phyloP scores from a whole-genome alignment of 2,888 invertebrate species.

The Cerceris ruficornis region DNA sequence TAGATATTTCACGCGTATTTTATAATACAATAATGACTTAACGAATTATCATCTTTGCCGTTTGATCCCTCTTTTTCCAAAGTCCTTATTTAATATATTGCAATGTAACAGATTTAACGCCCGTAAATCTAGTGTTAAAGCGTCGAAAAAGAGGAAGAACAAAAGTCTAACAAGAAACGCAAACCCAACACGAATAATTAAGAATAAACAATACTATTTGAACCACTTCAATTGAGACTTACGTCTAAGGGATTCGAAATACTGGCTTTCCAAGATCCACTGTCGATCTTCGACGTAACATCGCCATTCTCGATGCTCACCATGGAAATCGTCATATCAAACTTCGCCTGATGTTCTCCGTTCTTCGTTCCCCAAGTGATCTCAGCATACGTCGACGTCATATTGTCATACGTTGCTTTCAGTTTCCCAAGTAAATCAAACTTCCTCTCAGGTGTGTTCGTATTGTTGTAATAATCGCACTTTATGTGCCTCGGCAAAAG shows the following conservation, averaged over 20 bases:
- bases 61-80: too few species aligned
- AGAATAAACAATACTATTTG: background rate
- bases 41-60: too few species aligned
- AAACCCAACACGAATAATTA: background rate
- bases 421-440: constrained; percentile 84
- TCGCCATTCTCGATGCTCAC: constrained; percentile 89
- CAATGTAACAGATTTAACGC: too few species aligned
- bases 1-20: too few species aligned
- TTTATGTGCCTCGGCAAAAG: constrained; percentile 88
- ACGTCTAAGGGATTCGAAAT: constrained; percentile 86
- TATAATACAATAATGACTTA: too few species aligned
- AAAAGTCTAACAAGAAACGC: background rate
- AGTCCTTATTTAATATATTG: too few species aligned
- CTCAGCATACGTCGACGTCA: constrained; percentile 71
- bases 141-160: background rate
- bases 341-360: constrained; percentile 73
- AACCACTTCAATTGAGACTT: constrained; percentile 7
- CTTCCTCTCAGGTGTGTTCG: constrained; percentile 88
- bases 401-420: constrained; percentile 49
- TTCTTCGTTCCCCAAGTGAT: constrained; percentile 73
- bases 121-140: too few species aligned
- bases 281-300: constrained; percentile 74
- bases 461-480: constrained; percentile 91
- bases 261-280: constrained; percentile 90
- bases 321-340: constrained; percentile 68